Base-by-base conservation (phyloP, 2,797 vertebrate genomes). In the Jordanella pulchra region DNA sequence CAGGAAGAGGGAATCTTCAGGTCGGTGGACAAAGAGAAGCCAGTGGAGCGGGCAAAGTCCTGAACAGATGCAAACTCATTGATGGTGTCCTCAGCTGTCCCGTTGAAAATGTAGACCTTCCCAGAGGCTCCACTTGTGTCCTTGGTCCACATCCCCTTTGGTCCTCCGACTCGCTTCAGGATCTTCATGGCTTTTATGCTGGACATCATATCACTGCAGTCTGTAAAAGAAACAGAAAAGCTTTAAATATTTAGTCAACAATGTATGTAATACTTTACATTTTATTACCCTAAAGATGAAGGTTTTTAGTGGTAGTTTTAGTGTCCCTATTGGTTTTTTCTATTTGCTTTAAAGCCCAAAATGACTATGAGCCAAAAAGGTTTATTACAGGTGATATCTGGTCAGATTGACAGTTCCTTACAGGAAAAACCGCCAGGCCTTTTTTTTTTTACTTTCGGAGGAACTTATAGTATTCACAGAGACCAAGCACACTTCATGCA, bases 131-230 rank as follows among this genome's bases (percentile, higher is more conserved):
- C 72, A 75, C 83, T 79, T 0, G 93, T 93, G 35, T 99, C 98
- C 90, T 96, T 98, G 86, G 96, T 97, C 98, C 98, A 99, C 64
- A 95, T 94, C 42, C 98, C 98, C 0, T 95, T 94, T 1, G 93
- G 3, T 5, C 95, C 94, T 5, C 98, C 98, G 0, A 95, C 93
- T 18, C 96, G 93, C 91, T 99, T 99, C 72, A 99, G 79, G 86
- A 99, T 98, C 94, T 99, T 99, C 97, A 99, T 98, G 86, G 97
- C 96, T 84, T 96, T 97, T 79, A 99, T 93, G 6, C 93, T 97
- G 60, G 96, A 96, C 71, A 99, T 95, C 84, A 97, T 97, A 89
- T 99, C 96, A 0, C 94, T 95, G 90, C 98, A 99, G 72, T 98
- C 98, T 99, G 91, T 76, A 77, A 75, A 27, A 78, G 44, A 84